Evolutionary conservation across 1,140 invertebrate species (phyloP), one percentile per base, ranked within the genome.

Genomic region (Ctenoplectra terminalis): DNA sequence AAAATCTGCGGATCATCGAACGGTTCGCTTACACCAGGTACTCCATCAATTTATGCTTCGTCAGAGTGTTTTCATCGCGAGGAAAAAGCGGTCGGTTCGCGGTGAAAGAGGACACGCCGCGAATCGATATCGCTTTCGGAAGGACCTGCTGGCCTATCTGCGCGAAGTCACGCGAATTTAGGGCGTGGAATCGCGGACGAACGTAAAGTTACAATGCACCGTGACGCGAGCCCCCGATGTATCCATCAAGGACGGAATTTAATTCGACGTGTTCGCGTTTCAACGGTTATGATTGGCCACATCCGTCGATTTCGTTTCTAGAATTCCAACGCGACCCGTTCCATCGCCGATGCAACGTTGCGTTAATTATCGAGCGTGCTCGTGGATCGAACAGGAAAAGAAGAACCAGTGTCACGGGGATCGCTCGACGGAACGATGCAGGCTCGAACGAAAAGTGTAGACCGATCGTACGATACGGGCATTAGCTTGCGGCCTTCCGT

Each of bases 401-500:
- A 43, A 15, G n/a, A 64, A 26, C 6, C 34, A 15, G 61, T 26
- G 20, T 1, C 26, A 20, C 67, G n/a, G 83, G 50, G 69, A 74
- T 29, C 73, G 46, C 26, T 77, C 29, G 31, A 6, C 46, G 15
- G 13, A 23, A 67, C 31, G 52, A 72, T 79, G 67, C 20, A 52
- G 34, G 23, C 50, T 15, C 40, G 64, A 77, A 81, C 50, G 79
- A 85, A 80, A 88, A 89, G 77, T 83, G 84, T 86, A 81, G 80
- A 87, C 84, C 79, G 74, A 66, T 67, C 75, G 88, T 54, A 50
- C 86, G 88, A 88, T 84, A 85, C 77, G 78, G 77, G 84, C 82
- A 84, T 85, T 81, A 71, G 81, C 69, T 84, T 40, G 63, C 88
- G 89, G 90, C 89, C 90, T 91, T 91, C 86, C 58, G 81, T 61